Percentiles rank a stretch among this genome's conserved stretches.
Evolutionary conservation across 2,113 vertebrate genomes (phyloP).

Genomic region (Heterotilapia buettikoferi): DNA sequence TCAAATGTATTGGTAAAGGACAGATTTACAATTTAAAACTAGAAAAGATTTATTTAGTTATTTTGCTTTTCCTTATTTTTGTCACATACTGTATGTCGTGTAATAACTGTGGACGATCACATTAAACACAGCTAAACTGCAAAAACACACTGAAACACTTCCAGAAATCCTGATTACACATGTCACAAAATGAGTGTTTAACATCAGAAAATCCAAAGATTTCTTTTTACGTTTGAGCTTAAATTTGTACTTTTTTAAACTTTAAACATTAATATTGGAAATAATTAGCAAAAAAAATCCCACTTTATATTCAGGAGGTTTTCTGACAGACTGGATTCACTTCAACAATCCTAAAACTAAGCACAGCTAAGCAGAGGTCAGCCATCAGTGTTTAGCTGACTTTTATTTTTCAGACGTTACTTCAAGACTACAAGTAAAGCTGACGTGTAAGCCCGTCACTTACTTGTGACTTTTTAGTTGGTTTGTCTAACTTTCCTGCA

Average conservation of each 20-base stretch:
- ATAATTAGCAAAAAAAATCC: neutral
- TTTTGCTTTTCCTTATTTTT: neutral
- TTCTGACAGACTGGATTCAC: neutral
- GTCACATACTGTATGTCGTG: neutral
- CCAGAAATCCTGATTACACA: neutral
- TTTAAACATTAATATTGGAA: neutral
- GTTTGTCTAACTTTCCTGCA: neutral
- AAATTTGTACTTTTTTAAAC: neutral
- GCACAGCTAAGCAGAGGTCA: neutral
- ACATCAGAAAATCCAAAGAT: neutral
- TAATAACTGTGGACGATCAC: neutral
- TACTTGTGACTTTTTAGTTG: fast-evolving
- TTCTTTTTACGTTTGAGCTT: fast-evolving
- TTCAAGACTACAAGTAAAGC: neutral
- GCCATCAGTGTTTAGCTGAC: neutral
- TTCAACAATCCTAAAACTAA: neutral
- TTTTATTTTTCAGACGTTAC: neutral
- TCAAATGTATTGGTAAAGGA: neutral
- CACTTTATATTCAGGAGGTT: neutral
- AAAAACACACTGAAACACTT: neutral
- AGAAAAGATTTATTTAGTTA: fast-evolving
- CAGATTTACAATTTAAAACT: neutral
- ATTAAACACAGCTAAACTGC: neutral
- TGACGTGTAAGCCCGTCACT: neutral
- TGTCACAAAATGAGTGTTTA: neutral